These are phyloP conservation scores for Helarctos malayanus DNA, from an alignment of 2,797 vertebrate genomes.

Conservation along the genomic window DNA sequence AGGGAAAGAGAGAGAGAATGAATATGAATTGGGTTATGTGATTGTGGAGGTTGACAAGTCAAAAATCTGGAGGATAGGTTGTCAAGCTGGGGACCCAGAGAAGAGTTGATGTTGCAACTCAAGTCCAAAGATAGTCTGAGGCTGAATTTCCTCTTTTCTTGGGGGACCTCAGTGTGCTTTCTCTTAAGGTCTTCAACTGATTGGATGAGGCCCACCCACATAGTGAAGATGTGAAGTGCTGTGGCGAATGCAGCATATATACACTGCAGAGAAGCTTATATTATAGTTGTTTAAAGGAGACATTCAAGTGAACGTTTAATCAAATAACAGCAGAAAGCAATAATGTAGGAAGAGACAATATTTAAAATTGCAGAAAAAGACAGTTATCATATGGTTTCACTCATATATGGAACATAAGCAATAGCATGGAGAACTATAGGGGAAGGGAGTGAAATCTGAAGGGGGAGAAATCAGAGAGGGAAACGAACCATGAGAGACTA, in stretches of 20 bases:
- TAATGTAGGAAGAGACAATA: background rate
- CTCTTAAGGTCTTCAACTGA: background rate
- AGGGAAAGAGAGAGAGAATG: background rate
- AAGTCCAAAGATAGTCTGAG: background rate
- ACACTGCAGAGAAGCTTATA: background rate
- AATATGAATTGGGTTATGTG: background rate
- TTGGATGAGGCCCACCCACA: background rate
- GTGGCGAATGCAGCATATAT: background rate
- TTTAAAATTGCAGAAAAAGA: constrained; percentile 8
- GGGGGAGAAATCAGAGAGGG: too few species aligned
- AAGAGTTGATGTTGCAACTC: background rate
- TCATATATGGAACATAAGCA: too few species aligned
- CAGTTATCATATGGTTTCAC: too few species aligned
- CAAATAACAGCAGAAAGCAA: background rate
- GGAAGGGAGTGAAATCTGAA: too few species aligned
- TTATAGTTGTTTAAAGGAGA: constrained; percentile 25
- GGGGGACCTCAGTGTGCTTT: background rate
- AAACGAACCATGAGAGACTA: too few species aligned
- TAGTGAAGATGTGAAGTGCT: background rate
- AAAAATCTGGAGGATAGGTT: background rate
- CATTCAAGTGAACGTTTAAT: background rate
- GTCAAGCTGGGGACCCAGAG: background rate
- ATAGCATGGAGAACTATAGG: too few species aligned
- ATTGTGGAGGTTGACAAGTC: background rate
- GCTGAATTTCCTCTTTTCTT: background rate